These are phyloP conservation scores for Blastobasis adustella DNA, from an alignment of 2,888 invertebrate genomes.

Conservation along the genomic window DNA sequence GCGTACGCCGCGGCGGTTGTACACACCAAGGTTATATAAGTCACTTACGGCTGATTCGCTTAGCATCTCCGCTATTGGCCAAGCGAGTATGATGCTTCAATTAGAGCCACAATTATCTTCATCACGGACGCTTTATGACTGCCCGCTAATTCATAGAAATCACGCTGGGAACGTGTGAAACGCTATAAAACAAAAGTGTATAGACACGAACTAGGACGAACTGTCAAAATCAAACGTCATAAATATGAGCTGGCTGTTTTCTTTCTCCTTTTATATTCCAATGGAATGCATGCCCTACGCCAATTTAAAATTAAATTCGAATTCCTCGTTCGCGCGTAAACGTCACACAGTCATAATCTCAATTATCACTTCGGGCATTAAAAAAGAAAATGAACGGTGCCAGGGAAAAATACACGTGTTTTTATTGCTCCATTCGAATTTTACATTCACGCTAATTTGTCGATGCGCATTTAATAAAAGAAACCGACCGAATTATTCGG, in stretches of 20 bases:
- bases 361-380: conserved; percentile 68
- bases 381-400: conserved; percentile 49
- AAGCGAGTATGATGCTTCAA: conserved; percentile 51
- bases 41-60: neutral
- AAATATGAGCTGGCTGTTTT: no score
- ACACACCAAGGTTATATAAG: no score
- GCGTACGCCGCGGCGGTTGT: no score
- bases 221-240: no score
- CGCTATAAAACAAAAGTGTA: conserved; percentile 1
- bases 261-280: no score
- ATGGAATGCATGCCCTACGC: conserved; percentile 26
- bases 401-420: conserved; percentile 50
- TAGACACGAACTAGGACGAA: no score
- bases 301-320: conserved; percentile 56
- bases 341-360: conserved; percentile 60
- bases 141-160: conserved; percentile 51
- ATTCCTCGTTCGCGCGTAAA: conserved; percentile 38
- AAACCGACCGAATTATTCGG: conserved; percentile 68
- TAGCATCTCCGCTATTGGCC: conserved; percentile 4
- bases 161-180: conserved; percentile 11
- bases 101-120: conserved; percentile 60
- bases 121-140: conserved; percentile 40
- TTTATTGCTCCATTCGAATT: conserved; percentile 66
- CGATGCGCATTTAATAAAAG: conserved; percentile 61
- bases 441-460: conserved; percentile 73